These are phyloP conservation scores for Drosophila pullipes DNA, from an alignment of 2,888 invertebrate species.

Conservation along the genomic window DNA sequence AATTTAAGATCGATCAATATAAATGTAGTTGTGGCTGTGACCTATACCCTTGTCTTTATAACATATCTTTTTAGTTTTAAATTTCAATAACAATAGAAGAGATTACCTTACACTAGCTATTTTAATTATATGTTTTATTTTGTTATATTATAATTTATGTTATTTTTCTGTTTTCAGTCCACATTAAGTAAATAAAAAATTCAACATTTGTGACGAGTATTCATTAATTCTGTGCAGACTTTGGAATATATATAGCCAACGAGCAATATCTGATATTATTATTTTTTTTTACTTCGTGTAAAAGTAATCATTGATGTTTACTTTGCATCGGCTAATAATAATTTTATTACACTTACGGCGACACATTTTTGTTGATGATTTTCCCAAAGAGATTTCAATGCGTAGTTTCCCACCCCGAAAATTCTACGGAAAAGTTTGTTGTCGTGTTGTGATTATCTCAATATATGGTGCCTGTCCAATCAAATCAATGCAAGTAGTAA, in stretches of 20 bases:
- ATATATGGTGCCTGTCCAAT: slow-evolving; percentile 38
- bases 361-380: background rate
- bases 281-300: background rate
- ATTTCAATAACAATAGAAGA: background rate
- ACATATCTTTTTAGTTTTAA: background rate
- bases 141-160: background rate
- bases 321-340: background rate
- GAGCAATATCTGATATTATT: background rate
- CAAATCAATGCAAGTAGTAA: slow-evolving; percentile 49
- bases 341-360: background rate
- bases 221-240: background rate
- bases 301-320: background rate
- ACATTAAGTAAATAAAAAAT: background rate
- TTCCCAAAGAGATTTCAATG: background rate
- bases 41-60: background rate
- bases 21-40: background rate
- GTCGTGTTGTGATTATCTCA: slow-evolving; percentile 44
- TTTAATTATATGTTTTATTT: background rate
- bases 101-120: background rate
- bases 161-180: background rate
- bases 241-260: background rate
- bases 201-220: too few relatives aligned
- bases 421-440: slow-evolving; percentile 2
- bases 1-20: background rate
- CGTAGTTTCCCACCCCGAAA: background rate